phyloP scores from a whole-genome alignment of 2,797 vertebrate species.

The Spea hammondii region DNA sequence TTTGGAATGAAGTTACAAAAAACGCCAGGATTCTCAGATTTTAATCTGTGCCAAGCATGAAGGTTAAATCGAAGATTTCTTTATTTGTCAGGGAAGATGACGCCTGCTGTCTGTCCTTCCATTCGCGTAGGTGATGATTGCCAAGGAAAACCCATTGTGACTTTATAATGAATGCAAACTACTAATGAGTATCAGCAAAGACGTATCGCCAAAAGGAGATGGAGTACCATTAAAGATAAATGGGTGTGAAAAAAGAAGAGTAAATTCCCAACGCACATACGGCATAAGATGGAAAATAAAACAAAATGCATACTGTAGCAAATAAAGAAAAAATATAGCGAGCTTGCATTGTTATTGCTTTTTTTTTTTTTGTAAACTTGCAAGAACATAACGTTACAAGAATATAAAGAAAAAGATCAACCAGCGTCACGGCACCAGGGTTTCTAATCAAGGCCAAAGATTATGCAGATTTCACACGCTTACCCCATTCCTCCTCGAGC shows the following conservation, averaged over 20 bases:
- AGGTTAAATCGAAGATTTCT: slow-evolving; percentile 33
- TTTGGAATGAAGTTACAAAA: not conserved
- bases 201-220: not conserved
- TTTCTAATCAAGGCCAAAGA: no score
- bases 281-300: not conserved
- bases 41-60: slow-evolving; percentile 29
- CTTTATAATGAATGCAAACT: slow-evolving; percentile 24
- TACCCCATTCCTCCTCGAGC: no score
- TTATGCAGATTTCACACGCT: no score
- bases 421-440: no score
- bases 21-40: slow-evolving; percentile 20
- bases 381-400: no score
- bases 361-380: not conserved
- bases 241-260: not conserved
- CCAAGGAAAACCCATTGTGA: slow-evolving; percentile 17
- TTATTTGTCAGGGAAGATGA: slow-evolving; percentile 14
- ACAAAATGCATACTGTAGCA: not conserved
- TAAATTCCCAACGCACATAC: not conserved
- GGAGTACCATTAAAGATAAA: not conserved
- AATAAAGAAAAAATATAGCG: not conserved
- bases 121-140: not conserved
- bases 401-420: no score
- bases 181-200: slow-evolving; percentile 17
- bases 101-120: no score
- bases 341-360: not conserved